Conservation (phyloP, 2,797 vertebrate species). For the Geotrypetes seraphini region DNA sequence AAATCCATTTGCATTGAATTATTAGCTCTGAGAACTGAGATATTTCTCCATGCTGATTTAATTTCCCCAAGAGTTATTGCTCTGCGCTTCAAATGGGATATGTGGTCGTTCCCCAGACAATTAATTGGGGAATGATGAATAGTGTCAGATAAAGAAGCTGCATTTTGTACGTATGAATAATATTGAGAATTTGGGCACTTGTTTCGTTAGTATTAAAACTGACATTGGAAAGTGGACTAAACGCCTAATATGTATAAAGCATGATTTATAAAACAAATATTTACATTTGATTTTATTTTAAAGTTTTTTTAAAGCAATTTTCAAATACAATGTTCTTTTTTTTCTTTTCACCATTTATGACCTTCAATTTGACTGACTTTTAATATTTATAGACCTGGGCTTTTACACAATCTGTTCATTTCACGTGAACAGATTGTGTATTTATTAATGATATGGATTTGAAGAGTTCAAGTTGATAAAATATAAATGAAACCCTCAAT, state of each 20-base stretch:
- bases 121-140: constrained; percentile 46
- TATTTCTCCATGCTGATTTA: constrained; percentile 51
- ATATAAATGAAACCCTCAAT: too few species aligned
- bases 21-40: constrained; percentile 46
- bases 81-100: constrained; percentile 33
- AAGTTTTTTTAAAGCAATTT: not conserved
- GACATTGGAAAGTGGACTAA: constrained; percentile 13
- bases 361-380: too few species aligned
- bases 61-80: constrained; percentile 42
- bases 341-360: not conserved
- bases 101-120: constrained; percentile 34
- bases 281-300: not conserved
- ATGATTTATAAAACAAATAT: constrained; percentile 17
- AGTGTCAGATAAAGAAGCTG: constrained; percentile 25
- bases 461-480: too few species aligned
- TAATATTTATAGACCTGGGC: not conserved
- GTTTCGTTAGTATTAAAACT: constrained; percentile 15
- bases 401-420: not conserved
- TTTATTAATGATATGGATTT: too few species aligned
- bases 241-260: not conserved
- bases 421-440: too few species aligned
- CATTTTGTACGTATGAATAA: constrained; percentile 31
- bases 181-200: constrained; percentile 18
- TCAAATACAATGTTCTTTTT: not conserved
- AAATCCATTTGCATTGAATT: constrained; percentile 47